Conservation (phyloP, 2,797 vertebrate species). For the Sebastiscus albofasciatus region DNA sequence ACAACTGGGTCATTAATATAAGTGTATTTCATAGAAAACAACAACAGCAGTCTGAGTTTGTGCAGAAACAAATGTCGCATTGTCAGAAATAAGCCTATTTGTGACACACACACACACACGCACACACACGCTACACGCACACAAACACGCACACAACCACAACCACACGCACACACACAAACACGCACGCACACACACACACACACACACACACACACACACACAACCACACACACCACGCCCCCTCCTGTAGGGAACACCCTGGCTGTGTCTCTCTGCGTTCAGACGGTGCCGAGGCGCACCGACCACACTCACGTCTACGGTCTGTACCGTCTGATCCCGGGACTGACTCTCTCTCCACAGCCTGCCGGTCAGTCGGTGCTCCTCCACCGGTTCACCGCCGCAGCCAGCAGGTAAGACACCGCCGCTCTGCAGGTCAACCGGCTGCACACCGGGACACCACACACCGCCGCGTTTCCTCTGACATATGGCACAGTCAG, state of each 20-base stretch:
- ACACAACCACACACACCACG: conserved; percentile 65
- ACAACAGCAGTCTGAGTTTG: neutral
- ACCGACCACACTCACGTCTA: conserved; percentile 29
- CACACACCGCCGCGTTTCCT: neutral
- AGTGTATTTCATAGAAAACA: neutral
- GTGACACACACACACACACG: neutral
- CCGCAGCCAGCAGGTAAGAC: conserved; percentile 63
- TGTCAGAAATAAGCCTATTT: conserved; percentile 37
- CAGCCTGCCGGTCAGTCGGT: neutral
- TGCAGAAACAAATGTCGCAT: conserved; percentile 43
- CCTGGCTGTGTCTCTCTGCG: conserved; percentile 53
- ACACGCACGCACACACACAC: neutral
- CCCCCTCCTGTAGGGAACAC: conserved; percentile 79
- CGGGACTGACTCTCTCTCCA: conserved; percentile 1
- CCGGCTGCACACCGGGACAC: neutral
- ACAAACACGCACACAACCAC: neutral
- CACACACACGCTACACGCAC: neutral
- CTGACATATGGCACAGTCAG: conserved; percentile 52
- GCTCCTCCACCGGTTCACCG: conserved; percentile 11
- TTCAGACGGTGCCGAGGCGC: conserved; percentile 67
- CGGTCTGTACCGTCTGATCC: neutral
- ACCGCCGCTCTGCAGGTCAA: conserved; percentile 24
- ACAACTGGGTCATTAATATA: neutral
- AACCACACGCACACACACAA: neutral
- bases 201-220: conserved; percentile 31